Base-by-base conservation (phyloP, 2,113 vertebrate species). In the Vicugna pacos region DNA sequence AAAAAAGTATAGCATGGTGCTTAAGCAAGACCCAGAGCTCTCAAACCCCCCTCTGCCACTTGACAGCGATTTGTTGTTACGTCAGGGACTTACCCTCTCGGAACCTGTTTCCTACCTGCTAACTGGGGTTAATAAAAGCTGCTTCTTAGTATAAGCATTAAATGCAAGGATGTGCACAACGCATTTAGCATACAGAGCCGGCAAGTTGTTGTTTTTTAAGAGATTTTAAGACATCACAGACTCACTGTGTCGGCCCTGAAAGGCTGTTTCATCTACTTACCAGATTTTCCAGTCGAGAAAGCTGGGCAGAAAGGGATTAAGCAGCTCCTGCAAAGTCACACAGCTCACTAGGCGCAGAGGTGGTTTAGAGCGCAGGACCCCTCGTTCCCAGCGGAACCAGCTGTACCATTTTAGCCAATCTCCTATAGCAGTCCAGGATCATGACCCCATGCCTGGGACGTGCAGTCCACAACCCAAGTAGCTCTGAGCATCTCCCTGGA, bases 141-240 rank as follows among this genome's bases (percentile, higher is more conserved):
- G 28, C 79, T 56, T 35, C 64, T 54, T 22, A 0, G 89, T 65
- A 13, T 10, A 46, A 50, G 38, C 38, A 0, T 80, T 91, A 38
- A 20, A 9, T 50, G 35, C 72, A 72, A 58, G 67, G 32, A 30
- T n/a, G 22, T 13, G 7, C 22, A 32, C 88, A 38, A 50, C 48
- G 80, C 35, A 32, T 75, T 87, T 17, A 64, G 50, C 54, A 52
- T 20, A 0, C 5, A 13, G 38, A 64, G 11, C 42, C 17, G 1
- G 14, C 7, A 70, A 56, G n/a, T 30, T 86, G 62, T 46, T 75
- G 38, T n/a, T 84, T 93, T 93, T 93, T 65, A 15, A 62, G 64
- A 38, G 56, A 16, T 50, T 28, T 58, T 8, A 28, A 56, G 91
- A 75, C 69, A n/a, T 72, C n/a, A 16, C 0, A 14, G 65, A 46